These are phyloP conservation scores for Porites rus DNA, from an alignment of 92 coral and sea anemone genomes.

Conservation along the genomic window DNA sequence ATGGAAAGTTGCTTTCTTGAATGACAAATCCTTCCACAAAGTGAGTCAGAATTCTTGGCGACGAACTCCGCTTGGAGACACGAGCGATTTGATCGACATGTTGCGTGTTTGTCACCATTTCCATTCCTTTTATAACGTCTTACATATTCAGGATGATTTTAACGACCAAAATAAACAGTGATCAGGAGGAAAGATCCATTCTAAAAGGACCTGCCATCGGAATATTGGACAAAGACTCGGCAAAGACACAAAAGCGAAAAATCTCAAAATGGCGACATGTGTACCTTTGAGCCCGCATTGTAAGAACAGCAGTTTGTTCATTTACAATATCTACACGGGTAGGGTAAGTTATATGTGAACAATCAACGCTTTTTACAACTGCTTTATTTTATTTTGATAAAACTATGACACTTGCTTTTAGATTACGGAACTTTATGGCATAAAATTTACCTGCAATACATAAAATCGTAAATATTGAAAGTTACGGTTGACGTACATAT, in stretches of 20 bases:
- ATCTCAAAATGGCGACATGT: conserved; percentile 49
- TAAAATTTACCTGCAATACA: too few relatives aligned
- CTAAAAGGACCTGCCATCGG: neutral
- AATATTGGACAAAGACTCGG: conserved; percentile 28
- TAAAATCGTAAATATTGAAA: neutral
- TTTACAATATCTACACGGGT: neutral
- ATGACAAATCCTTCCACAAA: conserved; percentile 96
- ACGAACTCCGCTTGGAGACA: conserved; percentile 71
- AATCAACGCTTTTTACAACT: neutral
- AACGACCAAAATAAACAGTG: neutral
- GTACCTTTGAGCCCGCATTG: conserved; percentile 28
- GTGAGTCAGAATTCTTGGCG: conserved; percentile 91
- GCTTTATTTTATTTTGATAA: neutral
- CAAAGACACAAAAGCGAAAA: conserved; percentile 17
- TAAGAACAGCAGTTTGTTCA: neutral
- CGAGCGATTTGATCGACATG: conserved; percentile 72
- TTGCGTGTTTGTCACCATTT: conserved; percentile 80
- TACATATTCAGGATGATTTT: conserved; percentile 14
- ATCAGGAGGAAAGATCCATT: conserved; percentile 1
- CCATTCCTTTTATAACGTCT: conserved; percentile 64
- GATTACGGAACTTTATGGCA: neutral
- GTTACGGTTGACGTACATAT: neutral
- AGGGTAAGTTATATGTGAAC: neutral
- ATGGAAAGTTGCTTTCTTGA: conserved; percentile 98
- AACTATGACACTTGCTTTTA: neutral